Conservation (phyloP, 2,888 invertebrate genomes). For the Callosobruchus maculatus region DNA sequence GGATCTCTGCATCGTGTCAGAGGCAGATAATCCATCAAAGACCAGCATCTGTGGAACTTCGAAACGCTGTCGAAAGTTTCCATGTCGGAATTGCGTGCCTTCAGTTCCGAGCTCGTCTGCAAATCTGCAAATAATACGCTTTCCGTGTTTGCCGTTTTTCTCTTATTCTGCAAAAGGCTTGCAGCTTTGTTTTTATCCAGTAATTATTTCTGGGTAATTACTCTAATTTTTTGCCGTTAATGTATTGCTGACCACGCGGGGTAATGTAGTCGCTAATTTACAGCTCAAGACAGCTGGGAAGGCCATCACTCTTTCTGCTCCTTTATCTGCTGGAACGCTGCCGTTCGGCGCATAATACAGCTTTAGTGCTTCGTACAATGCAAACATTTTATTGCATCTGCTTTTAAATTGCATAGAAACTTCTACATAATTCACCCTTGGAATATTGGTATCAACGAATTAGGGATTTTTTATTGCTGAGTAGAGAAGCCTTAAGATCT, state of each 20-base stretch:
- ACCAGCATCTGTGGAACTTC: neutral
- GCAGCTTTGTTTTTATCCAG: neutral
- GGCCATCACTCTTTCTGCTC: neutral
- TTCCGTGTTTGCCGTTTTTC: neutral
- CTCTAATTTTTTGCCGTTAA: neutral
- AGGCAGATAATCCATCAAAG: neutral
- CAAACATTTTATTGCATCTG: no score
- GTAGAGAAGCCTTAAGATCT: no score
- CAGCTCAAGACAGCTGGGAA: neutral
- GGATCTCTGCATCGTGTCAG: neutral
- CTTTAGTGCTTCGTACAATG: neutral
- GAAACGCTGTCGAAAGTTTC: neutral
- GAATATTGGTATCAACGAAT: no score
- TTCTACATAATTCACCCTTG: no score
- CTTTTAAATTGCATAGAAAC: no score
- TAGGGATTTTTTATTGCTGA: no score
- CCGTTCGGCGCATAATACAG: neutral
- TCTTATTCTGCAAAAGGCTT: neutral
- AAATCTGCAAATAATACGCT: neutral
- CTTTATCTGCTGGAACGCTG: neutral
- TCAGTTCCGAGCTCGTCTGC: neutral
- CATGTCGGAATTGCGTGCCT: neutral
- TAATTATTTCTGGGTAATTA: neutral
- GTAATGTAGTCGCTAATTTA: neutral
- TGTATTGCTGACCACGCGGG: neutral